Base-by-base conservation (phyloP, 2,888 invertebrate species). In the Caenorhabditis japonica region DNA sequence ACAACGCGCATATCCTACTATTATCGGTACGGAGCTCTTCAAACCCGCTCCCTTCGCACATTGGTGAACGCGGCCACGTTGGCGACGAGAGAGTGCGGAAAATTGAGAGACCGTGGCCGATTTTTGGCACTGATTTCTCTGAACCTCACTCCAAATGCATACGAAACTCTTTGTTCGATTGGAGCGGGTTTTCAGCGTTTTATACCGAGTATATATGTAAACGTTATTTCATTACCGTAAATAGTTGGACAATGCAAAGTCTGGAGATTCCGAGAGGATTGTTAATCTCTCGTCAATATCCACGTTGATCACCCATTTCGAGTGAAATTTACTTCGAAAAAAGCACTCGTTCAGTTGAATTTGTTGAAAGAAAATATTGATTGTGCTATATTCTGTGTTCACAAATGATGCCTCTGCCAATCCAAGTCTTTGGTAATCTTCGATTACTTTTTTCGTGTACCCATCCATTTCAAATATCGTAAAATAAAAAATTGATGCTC, bases 301-400 rank as follows among this genome's bases (percentile, higher is more conserved):
- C 21, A 39, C 44, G 8, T 56, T 56, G 1, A 56, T 23, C n/a
- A 56, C 34, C 56, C 56, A 56, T 34, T 56, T 56, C 30, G 56
- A 56, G 12, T 56, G 56, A 33, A 15, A 44, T 33, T 44, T 44
- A 33, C 43, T 44, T 1, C 56, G 56, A n/a, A 56, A 56, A 21
- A 56, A 56, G 34, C 56, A 56, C 33, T 56, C 56, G 33, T 34
- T 5, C 15, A 44, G 3, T 33, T 44, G 56, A 15, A 56, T 44
- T 23, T 33, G 33, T 8, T 43, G 56, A n/a, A 44, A 34, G n/a
- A 55, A 41, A 27, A 43, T 21, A 30, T 55, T 43, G 13, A 33
- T 34, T 3, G n/a, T 17, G 1, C 8, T 3, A 43, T 56, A 44
- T 33, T 44, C 56, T 4, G 34, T 36, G 10, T 51, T 2, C 15